Evolutionary conservation across 2,888 invertebrate genomes (phyloP).

Genomic region (Tenthredo scrophulariae): DNA sequence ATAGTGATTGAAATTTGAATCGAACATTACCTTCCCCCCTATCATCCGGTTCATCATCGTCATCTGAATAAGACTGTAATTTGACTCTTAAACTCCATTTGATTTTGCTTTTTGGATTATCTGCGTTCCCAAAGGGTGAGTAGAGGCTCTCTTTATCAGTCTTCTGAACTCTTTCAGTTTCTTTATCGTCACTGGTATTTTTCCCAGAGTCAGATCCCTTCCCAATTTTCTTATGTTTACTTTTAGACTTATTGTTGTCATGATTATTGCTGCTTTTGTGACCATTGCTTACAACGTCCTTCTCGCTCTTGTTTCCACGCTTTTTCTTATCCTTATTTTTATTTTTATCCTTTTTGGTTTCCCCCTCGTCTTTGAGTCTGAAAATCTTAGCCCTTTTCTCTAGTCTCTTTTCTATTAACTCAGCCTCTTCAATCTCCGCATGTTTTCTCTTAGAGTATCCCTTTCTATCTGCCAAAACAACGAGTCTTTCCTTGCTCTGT

Average conservation of each 20-base stretch:
- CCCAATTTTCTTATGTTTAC: neutral
- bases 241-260: neutral
- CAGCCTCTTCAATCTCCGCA: constrained; percentile 81
- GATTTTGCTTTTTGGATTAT: constrained; percentile 60
- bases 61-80: constrained; percentile 60
- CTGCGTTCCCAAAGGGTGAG: neutral
- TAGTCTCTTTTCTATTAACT: constrained; percentile 81
- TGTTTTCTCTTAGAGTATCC: constrained; percentile 82
- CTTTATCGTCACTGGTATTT: neutral
- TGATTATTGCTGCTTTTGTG: neutral
- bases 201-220: neutral
- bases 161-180: too few species aligned
- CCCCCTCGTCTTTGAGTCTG: constrained; percentile 67
- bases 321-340: neutral
- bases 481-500: constrained; percentile 63
- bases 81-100: constrained; percentile 71
- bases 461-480: constrained; percentile 83
- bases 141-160: neutral
- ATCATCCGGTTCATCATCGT: constrained; percentile 54
- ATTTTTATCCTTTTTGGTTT: neutral
- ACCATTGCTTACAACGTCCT: neutral
- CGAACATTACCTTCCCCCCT: constrained; percentile 16
- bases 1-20: neutral
- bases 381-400: constrained; percentile 82
- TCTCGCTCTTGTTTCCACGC: neutral